Evolutionary conservation across 1,140 invertebrate species (phyloP), one percentile per base, ranked within the genome.

Genomic region (Monomorium pharaonis): DNA sequence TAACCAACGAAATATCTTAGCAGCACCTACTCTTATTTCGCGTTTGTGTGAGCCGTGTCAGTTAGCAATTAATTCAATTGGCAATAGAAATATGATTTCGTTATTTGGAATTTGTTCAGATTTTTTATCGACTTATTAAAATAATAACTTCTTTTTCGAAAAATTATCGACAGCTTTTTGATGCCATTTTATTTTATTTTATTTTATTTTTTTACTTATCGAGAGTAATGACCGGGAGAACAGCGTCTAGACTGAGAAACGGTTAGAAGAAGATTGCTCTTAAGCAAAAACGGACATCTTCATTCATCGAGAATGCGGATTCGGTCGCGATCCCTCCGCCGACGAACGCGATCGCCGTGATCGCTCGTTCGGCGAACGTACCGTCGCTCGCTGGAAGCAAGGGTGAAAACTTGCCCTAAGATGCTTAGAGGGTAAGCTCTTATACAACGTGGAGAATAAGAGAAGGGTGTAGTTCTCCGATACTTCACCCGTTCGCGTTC

Each of bases 391-490:
- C 83, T 63, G 67, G 84, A 88, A 90, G 92, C 91, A 94, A 92
- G 93, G 93, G 94, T 93, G 94, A 94, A 95, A 95, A 95, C 93
- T 95, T 94, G 92, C 88, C 88, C 93, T 94, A 95, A 95, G 94
- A 95, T 92, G 94, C 94, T 95, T 95, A 95, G 89, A 86, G 88
- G 80, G 91, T 94, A 94, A 95, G 94, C 94, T 92, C 92, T 94
- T 93, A 92, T 88, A 92, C 92, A 94, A 93, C 93, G 91, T 91
- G 85, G 92, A 93, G 93, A 94, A 93, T 93, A 92, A 94, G 93
- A 92, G 92, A 87, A 89, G 91, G 89, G 86, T 77, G 91, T 56
- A 69, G 87, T 67, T 67, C 83, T 83, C 70, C 72, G 78, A 83
- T 83, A 83, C 67, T 83, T 83, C 10, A 81, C 33, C 65, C 24